Conservation (phyloP, 2,797 vertebrate species). For the Chiloscyllium punctatum region DNA sequence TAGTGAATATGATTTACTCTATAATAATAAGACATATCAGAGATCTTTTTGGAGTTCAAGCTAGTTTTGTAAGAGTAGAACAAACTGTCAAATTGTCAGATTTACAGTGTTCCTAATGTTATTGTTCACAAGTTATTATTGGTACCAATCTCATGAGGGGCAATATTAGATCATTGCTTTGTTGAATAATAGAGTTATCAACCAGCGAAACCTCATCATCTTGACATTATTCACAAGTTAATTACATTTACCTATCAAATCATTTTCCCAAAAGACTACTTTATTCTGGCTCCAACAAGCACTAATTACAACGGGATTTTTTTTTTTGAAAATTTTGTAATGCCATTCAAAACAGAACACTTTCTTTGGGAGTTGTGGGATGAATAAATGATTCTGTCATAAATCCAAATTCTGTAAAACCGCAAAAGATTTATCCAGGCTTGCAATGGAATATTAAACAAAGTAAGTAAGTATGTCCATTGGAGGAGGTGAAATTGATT, state of each 20-base stretch:
- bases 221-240: not conserved
- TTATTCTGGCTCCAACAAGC: not conserved
- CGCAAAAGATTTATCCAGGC: not conserved
- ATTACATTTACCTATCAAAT: not conserved
- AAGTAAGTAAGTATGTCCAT: not conserved
- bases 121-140: not conserved
- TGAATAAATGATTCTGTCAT: not conserved
- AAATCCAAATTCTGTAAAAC: not conserved
- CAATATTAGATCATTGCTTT: not conserved
- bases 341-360: not conserved
- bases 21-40: not conserved
- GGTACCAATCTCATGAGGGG: not conserved
- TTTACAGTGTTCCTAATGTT: not conserved
- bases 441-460: not conserved
- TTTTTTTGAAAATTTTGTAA: not conserved
- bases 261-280: not conserved
- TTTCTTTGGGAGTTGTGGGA: not conserved
- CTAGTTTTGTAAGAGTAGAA: not conserved
- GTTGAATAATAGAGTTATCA: not conserved
- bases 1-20: not conserved
- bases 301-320: not conserved
- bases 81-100: not conserved
- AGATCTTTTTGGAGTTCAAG: not conserved
- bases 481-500: not conserved
- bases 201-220: not conserved